Evolutionary conservation across 2,113 vertebrate species (phyloP).

Genomic region (Otolemur garnettii): DNA sequence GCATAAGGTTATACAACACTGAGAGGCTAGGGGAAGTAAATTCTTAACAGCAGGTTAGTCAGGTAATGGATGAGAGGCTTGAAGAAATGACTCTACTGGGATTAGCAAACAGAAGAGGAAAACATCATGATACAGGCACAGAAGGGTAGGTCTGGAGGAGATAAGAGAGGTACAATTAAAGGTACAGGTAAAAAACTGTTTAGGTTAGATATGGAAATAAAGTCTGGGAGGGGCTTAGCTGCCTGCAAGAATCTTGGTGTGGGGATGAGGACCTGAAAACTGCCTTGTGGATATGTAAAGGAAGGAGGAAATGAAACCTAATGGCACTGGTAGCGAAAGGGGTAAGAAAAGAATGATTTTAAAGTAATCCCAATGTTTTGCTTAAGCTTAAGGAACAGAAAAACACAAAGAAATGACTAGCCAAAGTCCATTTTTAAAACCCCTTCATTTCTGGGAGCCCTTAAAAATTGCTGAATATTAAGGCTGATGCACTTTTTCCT

Average conservation of each 20-base stretch:
- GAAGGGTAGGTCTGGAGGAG: neutral
- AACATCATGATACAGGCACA: neutral
- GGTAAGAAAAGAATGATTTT: neutral
- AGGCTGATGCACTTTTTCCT: constrained; percentile 42
- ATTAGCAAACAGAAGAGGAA: constrained; percentile 15
- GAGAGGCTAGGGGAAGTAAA: constrained; percentile 55
- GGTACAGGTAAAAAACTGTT: neutral
- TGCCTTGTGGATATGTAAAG: neutral
- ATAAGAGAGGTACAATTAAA: neutral
- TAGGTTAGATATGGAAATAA: neutral
- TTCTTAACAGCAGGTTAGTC: neutral
- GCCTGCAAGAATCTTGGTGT: neutral
- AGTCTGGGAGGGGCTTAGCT: neutral
- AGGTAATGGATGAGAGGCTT: constrained; percentile 27
- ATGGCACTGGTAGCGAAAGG: neutral
- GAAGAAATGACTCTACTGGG: constrained; percentile 16
- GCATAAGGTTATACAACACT: neutral
- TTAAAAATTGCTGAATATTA: constrained; percentile 59
- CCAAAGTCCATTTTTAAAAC: constrained; percentile 18
- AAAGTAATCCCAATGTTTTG: neutral
- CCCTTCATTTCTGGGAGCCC: constrained; percentile 24
- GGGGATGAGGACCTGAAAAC: neutral
- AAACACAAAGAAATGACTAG: constrained; percentile 43
- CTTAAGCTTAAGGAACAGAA: neutral
- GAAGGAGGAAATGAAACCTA: constrained; percentile 17